phyloP scores from a whole-genome alignment of 2,113 vertebrate species.

The Anas platyrhynchos region DNA sequence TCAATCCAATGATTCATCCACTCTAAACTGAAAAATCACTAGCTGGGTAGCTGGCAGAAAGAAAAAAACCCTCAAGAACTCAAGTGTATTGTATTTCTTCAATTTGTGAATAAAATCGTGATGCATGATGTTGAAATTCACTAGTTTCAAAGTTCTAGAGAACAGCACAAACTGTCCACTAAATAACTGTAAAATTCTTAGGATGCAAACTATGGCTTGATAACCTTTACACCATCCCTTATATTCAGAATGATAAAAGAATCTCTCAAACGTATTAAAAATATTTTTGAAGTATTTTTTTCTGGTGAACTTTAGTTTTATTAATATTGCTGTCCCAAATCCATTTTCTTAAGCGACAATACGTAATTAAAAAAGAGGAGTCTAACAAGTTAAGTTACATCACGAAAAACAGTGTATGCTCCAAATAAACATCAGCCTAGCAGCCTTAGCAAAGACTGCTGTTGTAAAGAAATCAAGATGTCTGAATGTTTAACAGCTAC shows the following conservation, averaged over 20 bases:
- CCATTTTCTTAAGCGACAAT: not conserved
- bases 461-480: not conserved
- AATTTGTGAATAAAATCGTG: not conserved
- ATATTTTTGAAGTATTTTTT: not conserved
- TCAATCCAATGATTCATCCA: not conserved
- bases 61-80: not conserved
- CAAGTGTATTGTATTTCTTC: not conserved
- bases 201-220: not conserved
- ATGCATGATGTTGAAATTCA: not conserved
- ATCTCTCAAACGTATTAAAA: not conserved
- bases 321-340: not conserved
- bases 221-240: not conserved
- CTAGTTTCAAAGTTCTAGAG: not conserved
- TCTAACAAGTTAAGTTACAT: not conserved
- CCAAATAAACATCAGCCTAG: not conserved
- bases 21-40: not conserved
- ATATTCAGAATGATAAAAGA: not conserved
- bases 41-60: not conserved
- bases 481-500: not conserved
- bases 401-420: not conserved
- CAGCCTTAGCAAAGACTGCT: not conserved
- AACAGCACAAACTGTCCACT: not conserved
- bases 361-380: not conserved
- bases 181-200: not conserved
- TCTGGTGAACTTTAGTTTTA: not conserved